phyloP scores from a whole-genome alignment of 2,888 invertebrate genomes.

The Lasioglossum calceatum region DNA sequence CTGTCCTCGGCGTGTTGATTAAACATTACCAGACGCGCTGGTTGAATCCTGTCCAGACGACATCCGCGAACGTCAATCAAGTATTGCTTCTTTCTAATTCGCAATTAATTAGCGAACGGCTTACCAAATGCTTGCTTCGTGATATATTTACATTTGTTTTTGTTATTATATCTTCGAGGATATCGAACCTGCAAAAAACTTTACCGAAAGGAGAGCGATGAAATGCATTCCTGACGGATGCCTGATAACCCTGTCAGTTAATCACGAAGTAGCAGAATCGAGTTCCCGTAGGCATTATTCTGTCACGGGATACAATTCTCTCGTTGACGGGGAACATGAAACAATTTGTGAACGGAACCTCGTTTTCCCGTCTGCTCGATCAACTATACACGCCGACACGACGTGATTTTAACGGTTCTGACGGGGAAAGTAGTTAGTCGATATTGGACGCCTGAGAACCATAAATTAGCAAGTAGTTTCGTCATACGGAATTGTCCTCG shows the following conservation, averaged over 20 bases:
- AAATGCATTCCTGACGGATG: slow-evolving; percentile 23
- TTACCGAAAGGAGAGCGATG: neutral
- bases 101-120: neutral
- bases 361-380: slow-evolving; percentile 24
- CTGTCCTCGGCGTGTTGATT: neutral
- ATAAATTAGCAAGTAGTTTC: neutral
- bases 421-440: slow-evolving; percentile 18
- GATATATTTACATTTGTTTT: neutral
- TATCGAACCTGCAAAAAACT: neutral
- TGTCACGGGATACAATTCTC: slow-evolving; percentile 35
- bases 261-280: slow-evolving; percentile 34
- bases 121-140: neutral
- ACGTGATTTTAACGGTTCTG: slow-evolving; percentile 26
- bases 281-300: slow-evolving; percentile 36
- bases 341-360: slow-evolving; percentile 42
- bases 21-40: neutral
- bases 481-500: neutral
- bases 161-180: neutral
- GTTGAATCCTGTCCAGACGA: neutral
- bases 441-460: slow-evolving; percentile 14
- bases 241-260: slow-evolving; percentile 25
- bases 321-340: slow-evolving; percentile 31
- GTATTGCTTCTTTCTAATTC: too few species aligned
- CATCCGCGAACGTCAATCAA: neutral
- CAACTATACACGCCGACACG: neutral